Conservation (phyloP, 2,113 vertebrate genomes). For the Tympanuchus pallidicinctus region DNA sequence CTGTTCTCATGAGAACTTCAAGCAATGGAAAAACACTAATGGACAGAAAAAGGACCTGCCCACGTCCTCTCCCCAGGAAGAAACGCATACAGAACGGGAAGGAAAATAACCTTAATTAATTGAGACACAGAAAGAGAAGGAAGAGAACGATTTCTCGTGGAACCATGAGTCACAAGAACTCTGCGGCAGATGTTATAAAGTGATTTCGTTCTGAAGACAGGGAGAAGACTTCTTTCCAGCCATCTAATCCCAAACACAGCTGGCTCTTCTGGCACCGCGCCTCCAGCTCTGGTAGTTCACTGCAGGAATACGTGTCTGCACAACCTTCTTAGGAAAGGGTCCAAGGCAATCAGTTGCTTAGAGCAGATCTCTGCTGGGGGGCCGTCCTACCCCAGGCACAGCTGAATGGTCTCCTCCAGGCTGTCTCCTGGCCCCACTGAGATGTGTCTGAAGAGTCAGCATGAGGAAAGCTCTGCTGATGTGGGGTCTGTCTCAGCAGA, state of each 20-base stretch:
- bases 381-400: conserved; percentile 14
- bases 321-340: conserved; percentile 57
- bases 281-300: conserved; percentile 64
- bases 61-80: accelerated
- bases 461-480: not conserved
- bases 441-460: not conserved
- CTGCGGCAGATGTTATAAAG: conserved; percentile 63
- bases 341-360: conserved; percentile 57
- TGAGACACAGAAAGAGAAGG: conserved; percentile 25
- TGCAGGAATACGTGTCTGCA: conserved; percentile 69
- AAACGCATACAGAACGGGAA: conserved; percentile 1
- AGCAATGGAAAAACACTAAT: not conserved
- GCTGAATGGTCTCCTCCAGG: not conserved
- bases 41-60: not conserved
- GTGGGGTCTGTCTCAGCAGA: not conserved
- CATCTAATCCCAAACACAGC: conserved; percentile 67
- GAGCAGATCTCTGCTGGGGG: conserved; percentile 19
- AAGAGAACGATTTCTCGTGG: conserved; percentile 4
- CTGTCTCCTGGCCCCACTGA: not conserved
- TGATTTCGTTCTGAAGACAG: conserved; percentile 52
- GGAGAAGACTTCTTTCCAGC: conserved; percentile 66
- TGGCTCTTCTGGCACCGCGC: conserved; percentile 61
- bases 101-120: conserved; percentile 31
- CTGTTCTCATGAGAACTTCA: not conserved
- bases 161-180: conserved; percentile 10